Conservation (phyloP, 2,797 vertebrate species). For the Podargus strigoides region DNA sequence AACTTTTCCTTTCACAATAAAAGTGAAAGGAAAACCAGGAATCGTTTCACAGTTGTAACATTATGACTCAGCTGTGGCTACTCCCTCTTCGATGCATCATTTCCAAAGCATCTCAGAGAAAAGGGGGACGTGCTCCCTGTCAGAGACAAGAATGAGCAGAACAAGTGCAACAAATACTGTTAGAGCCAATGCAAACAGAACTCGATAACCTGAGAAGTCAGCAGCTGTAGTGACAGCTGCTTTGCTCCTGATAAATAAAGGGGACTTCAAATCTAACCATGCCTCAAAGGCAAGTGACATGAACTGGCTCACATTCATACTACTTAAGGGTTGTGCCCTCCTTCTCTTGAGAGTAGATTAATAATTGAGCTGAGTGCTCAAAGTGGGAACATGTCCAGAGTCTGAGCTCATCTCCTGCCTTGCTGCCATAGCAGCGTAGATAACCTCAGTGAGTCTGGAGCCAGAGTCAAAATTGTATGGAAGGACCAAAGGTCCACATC, state of each 20-base stretch:
- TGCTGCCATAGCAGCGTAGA: background rate
- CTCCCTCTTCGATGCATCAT: background rate
- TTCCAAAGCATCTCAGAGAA: background rate
- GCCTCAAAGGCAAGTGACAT: background rate
- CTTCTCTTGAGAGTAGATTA: background rate
- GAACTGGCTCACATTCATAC: background rate
- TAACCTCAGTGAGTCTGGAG: background rate
- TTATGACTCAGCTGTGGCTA: background rate
- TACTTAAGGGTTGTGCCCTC: background rate
- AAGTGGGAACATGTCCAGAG: background rate
- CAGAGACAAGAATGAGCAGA: background rate
- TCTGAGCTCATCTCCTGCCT: conserved; percentile 1
- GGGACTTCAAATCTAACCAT: background rate
- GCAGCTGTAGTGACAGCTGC: background rate
- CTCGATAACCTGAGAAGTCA: background rate
- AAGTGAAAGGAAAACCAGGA: background rate
- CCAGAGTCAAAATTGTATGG: background rate
- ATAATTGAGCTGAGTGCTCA: background rate
- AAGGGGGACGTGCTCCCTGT: background rate
- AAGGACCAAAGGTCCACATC: background rate
- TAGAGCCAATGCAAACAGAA: background rate
- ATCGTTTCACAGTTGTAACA: background rate
- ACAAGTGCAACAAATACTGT: background rate
- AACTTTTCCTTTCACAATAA: background rate
- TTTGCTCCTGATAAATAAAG: background rate